Evolutionary conservation across 2,888 invertebrate genomes (phyloP), one percentile per base, ranked within the genome.

Genomic region (Quadriops clusia): DNA sequence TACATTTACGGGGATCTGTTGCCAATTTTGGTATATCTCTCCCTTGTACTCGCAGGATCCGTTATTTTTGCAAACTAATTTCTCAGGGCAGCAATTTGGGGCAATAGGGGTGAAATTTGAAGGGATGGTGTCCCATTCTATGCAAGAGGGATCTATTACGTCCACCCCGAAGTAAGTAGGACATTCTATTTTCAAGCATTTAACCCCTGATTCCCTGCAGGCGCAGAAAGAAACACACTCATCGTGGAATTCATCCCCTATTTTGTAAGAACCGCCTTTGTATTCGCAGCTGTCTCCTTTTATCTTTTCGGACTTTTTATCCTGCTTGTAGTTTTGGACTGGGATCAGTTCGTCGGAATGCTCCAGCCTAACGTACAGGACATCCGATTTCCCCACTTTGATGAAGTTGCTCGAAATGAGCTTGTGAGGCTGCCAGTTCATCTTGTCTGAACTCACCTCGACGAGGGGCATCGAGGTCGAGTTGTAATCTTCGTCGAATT

Each of bases 141-240:
- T 65, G 50, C 90, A 91, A 36, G 79, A 74, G 1, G 86, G 80
- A 48, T 87, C 83, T 24, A 87, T 60, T 5, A 86, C 74, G 50
- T 89, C 87, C n/a, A 86, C 62, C 0, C 85, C 87, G 37, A 84
- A 86, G 45, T 79, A 80, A 1, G 81, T 78, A 40, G 90, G 77
- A 46, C 90, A 91, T 39, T 84, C 76, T 14, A 91, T 67, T 23
- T 80, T 77, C 1, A 77, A 74, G 50, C 90, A 91, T 40, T 81
- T 77, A 0, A 76, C 70, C 43, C 77, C 80, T 2, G 66, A 64
- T 2, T 71, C 70, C 2, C 71, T 70, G 51, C 90, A 90, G 33
- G 76, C 70, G 53, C 89, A 90, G 9, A 82, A 67, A 27, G 80
- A 73, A 7, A 77, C 70, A 53, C 90, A 90, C 8, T 77, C 81